Evolutionary conservation across 2,888 invertebrate species (phyloP), one percentile per base, ranked within the genome.

Genomic region (Conus canariensis): DNA sequence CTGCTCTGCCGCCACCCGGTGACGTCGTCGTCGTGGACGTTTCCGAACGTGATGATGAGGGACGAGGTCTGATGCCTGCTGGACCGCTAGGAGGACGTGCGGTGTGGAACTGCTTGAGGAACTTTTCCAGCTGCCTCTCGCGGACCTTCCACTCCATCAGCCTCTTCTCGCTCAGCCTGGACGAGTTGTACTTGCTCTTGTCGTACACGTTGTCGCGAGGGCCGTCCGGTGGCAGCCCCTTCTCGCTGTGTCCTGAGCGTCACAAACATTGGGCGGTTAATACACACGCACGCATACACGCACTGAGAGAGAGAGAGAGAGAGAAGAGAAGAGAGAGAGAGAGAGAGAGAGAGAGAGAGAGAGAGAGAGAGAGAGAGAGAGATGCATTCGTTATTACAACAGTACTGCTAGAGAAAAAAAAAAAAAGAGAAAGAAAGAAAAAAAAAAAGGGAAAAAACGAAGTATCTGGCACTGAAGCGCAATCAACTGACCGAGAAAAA

Each of bases 191-290:
- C 0, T 93, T 92, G 83, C 93, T 92, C 87, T 92, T 93, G 85
- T 93, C 91, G 86, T 90, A 93, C 60, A 91, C 93, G 16, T 83
- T 93, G 90, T 94, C 94, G 9, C 92, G 92, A 30, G 92, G 92
- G 30, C 92, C 91, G 14, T 86, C 90, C 1, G 94, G 93, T 9
- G 93, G 92, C 22, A 93, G 87, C 0, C 93, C 94, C 30, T 91
- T 91, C 67, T 93, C 93, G 90, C 94, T 93, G 19, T 90, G 90
- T 12, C 94, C 94, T 85, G 83, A 0, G 3, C n/a, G 25, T n/a
- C n/a, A 60, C 60, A 60, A 5, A 60, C 25, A 45, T 45, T 45
- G 45, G 45, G 3, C 45, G 45, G n/a, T 58, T 45, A 12, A 83
- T 83, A 83, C 19, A 80, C 80, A 45, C 30, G 25, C 30, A 30